phyloP scores from a whole-genome alignment of 2,113 vertebrate species.

The Calidris pugnax region DNA sequence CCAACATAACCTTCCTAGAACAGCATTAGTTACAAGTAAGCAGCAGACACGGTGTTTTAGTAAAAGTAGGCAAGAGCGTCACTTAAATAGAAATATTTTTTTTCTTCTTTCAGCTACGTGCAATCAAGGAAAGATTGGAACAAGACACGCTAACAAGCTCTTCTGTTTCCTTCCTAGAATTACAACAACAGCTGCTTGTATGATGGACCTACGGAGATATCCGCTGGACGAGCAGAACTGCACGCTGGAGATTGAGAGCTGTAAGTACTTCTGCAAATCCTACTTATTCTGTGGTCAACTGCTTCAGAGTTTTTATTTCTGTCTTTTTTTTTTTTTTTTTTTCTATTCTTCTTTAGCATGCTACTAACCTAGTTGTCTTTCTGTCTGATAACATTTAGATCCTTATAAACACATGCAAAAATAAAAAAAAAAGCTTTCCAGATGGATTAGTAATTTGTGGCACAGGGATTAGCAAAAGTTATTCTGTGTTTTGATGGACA shows the following conservation, averaged over 20 bases:
- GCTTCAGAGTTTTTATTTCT: background rate
- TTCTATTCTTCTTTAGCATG: background rate
- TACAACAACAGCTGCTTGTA: constrained; percentile 95
- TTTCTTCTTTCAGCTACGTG: background rate
- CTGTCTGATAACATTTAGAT: background rate
- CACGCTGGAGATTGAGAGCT: constrained; percentile 95
- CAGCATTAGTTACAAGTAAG: background rate
- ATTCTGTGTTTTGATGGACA: constrained; percentile 48
- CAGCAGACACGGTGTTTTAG: background rate
- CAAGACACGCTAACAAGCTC: background rate
- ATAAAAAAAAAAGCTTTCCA: constrained; percentile 18
- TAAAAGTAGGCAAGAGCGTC: background rate
- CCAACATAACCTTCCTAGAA: background rate
- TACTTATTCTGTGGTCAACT: background rate
- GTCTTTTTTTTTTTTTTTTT: background rate
- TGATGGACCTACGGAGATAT: constrained; percentile 96
- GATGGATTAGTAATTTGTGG: constrained; percentile 38
- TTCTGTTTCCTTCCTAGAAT: constrained; percentile 81
- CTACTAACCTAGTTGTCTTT: constrained; percentile 3
- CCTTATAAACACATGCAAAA: constrained; percentile 8
- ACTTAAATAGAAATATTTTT: background rate
- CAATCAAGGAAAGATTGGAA: background rate
- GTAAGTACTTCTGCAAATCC: constrained; percentile 81
- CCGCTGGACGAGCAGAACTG: constrained; percentile 97
- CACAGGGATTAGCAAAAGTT: constrained; percentile 20